Percentiles rank a stretch among this genome's conserved stretches.
phyloP scores from a whole-genome alignment of 2,888 invertebrate species.

The Oligia strigilis region DNA sequence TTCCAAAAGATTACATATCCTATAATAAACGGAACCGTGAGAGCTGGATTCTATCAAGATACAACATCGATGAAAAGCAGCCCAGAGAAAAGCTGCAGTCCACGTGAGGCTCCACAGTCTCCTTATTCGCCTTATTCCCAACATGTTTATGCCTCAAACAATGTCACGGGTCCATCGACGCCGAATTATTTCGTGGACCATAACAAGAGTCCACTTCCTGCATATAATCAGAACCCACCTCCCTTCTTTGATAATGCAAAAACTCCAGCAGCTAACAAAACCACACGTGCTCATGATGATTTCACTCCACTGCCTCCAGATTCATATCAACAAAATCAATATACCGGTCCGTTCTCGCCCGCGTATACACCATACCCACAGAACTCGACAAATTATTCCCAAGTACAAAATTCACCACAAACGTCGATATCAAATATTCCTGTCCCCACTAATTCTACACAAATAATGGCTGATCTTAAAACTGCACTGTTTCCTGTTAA shows the following conservation, averaged over 20 bases:
- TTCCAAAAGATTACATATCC: slow-evolving; percentile 93
- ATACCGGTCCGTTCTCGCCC: slow-evolving; percentile 83
- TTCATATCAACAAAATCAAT: slow-evolving; percentile 89
- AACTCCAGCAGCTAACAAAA: slow-evolving; percentile 84
- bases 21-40: slow-evolving; percentile 94
- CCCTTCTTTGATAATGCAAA: slow-evolving; percentile 92
- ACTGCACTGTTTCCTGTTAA: slow-evolving; percentile 91
- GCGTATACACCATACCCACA: slow-evolving; percentile 83
- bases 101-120: slow-evolving; percentile 92
- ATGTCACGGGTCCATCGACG: slow-evolving; percentile 79
- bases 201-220: slow-evolving; percentile 85
- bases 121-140: slow-evolving; percentile 87
- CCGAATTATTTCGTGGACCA: slow-evolving; percentile 87
- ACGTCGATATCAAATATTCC: slow-evolving; percentile 70
- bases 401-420: slow-evolving; percentile 78
- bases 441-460: slow-evolving; percentile 73
- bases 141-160: slow-evolving; percentile 87
- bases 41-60: slow-evolving; percentile 97
- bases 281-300: slow-evolving; percentile 89
- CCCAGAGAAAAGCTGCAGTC: slow-evolving; percentile 96
- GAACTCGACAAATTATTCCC: slow-evolving; percentile 79
- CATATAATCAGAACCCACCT: slow-evolving; percentile 87
- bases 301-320: slow-evolving; percentile 90
- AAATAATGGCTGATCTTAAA: slow-evolving; percentile 78
- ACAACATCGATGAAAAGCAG: slow-evolving; percentile 95